Percentiles rank a stretch among this genome's conserved stretches.
These are phyloP conservation scores for Gasteruption jaculator DNA, from an alignment of 2,888 invertebrate species.

Conservation along the genomic window DNA sequence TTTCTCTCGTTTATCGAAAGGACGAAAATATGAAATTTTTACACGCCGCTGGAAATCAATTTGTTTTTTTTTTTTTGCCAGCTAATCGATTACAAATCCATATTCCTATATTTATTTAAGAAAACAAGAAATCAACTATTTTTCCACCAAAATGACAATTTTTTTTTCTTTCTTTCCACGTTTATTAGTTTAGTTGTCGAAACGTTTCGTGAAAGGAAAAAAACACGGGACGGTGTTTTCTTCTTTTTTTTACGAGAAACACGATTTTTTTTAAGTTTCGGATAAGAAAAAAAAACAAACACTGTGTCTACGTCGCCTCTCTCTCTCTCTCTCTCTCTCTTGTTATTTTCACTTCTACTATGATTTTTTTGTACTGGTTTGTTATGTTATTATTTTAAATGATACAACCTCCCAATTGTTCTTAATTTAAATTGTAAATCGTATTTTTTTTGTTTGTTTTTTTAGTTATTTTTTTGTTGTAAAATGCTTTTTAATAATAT, in stretches of 20 bases:
- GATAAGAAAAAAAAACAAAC: too few relatives aligned
- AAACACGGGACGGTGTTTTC: too few relatives aligned
- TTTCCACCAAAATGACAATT: too few relatives aligned
- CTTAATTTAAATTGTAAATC: constrained; percentile 53
- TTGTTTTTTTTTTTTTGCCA: constrained; percentile 3
- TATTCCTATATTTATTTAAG: too few relatives aligned
- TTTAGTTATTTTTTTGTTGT: constrained; percentile 53
- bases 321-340: constrained; percentile 31
- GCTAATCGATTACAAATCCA: too few relatives aligned
- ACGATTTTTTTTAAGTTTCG: too few relatives aligned
- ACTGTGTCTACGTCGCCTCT: constrained; percentile 4
- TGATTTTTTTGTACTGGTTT: constrained; percentile 50
- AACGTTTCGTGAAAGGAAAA: too few relatives aligned
- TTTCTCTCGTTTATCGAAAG: constrained; percentile 10
- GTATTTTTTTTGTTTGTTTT: constrained; percentile 53
- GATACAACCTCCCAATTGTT: constrained; percentile 50
- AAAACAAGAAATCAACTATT: too few relatives aligned
- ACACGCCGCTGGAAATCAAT: constrained; percentile 1
- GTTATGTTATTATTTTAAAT: constrained; percentile 52
- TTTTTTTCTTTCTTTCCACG: constrained; percentile 1
- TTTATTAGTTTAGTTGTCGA: too few relatives aligned
- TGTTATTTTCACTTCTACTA: too few relatives aligned
- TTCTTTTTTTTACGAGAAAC: too few relatives aligned
- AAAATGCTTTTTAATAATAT: constrained; percentile 54
- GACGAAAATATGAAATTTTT: background rate